These are phyloP conservation scores for Zaprionus taronus DNA, from an alignment of 1,140 invertebrate species.

Conservation along the genomic window DNA sequence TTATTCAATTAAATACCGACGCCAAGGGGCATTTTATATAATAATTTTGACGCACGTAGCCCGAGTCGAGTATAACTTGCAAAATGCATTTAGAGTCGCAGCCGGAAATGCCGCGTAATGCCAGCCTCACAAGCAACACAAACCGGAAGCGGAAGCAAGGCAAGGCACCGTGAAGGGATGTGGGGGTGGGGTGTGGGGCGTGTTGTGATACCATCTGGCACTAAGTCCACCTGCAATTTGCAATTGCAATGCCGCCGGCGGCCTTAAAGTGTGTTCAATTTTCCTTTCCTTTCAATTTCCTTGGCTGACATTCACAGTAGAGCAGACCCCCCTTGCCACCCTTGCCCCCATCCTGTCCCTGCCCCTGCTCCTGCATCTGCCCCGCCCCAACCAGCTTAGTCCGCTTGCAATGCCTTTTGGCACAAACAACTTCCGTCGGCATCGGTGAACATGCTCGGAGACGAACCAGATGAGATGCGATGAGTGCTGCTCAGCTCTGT, in stretches of 20 bases:
- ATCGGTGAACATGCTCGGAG: conserved; percentile 10
- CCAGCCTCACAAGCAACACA: not conserved
- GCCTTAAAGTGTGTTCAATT: conserved; percentile 65
- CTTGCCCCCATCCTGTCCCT: not conserved
- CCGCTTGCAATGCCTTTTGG: conserved; percentile 36
- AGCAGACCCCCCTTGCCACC: not conserved
- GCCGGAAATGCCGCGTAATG: conserved; percentile 59
- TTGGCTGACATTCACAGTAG: conserved; percentile 56
- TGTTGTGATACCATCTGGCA: conserved; percentile 5
- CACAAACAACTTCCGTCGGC: conserved; percentile 61
- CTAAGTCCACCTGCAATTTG: conserved; percentile 37
- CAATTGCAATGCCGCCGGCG: conserved; percentile 23
- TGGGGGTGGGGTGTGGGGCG: not conserved
- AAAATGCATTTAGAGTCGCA: conserved; percentile 57
- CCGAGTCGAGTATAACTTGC: not conserved
- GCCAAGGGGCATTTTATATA: conserved; percentile 58
- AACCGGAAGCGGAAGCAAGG: not conserved
- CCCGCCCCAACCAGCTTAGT: conserved; percentile 33
- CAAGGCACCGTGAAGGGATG: not conserved
- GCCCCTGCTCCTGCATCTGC: conserved; percentile 25
- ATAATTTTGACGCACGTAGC: conserved; percentile 50
- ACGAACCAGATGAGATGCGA: conserved; percentile 4
- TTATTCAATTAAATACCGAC: conserved; percentile 72
- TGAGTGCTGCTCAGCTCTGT: not conserved
- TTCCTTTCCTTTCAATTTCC: conserved; percentile 70